Conservation (phyloP, 2,113 vertebrate genomes). For the Bagarius yarrelli region DNA sequence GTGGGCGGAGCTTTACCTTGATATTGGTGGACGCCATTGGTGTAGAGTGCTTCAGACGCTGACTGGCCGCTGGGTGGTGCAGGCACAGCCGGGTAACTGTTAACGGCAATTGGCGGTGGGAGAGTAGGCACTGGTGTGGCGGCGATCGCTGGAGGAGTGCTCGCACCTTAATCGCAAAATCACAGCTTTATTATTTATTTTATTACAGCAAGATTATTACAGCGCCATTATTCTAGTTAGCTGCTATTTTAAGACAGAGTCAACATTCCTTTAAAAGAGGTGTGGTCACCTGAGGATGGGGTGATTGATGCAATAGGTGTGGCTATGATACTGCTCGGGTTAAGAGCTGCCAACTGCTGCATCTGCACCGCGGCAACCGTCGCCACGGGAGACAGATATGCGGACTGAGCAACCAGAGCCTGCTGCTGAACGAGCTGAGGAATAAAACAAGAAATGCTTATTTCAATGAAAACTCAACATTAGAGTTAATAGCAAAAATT, state of each 20-base stretch:
- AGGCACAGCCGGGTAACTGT: slow-evolving; percentile 79
- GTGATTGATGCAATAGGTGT: slow-evolving; percentile 87
- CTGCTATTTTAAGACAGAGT: background rate
- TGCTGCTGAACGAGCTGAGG: slow-evolving; percentile 92
- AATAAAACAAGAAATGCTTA: background rate
- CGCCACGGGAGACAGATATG: slow-evolving; percentile 93
- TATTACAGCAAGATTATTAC: no score
- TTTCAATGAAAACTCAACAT: background rate
- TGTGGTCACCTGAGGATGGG: slow-evolving; percentile 84
- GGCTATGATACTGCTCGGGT: slow-evolving; percentile 87
- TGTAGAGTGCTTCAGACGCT: slow-evolving; percentile 80
- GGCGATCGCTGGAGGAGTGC: slow-evolving; percentile 84
- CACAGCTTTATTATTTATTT: no score
- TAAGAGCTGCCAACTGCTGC: slow-evolving; percentile 92
- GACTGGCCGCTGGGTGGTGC: slow-evolving; percentile 80
- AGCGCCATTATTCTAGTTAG: background rate
- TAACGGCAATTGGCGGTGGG: slow-evolving; percentile 79
- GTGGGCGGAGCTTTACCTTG: slow-evolving; percentile 70
- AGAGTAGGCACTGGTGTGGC: slow-evolving; percentile 82
- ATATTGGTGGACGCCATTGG: slow-evolving; percentile 84
- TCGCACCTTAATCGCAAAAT: slow-evolving; percentile 72
- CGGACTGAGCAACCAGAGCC: slow-evolving; percentile 91
- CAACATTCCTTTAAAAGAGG: slow-evolving; percentile 8
- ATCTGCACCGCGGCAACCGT: slow-evolving; percentile 91
- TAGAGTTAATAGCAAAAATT: background rate